Evolutionary conservation across 2,888 invertebrate genomes (phyloP).

Genomic region (Latrodectus elegans): DNA sequence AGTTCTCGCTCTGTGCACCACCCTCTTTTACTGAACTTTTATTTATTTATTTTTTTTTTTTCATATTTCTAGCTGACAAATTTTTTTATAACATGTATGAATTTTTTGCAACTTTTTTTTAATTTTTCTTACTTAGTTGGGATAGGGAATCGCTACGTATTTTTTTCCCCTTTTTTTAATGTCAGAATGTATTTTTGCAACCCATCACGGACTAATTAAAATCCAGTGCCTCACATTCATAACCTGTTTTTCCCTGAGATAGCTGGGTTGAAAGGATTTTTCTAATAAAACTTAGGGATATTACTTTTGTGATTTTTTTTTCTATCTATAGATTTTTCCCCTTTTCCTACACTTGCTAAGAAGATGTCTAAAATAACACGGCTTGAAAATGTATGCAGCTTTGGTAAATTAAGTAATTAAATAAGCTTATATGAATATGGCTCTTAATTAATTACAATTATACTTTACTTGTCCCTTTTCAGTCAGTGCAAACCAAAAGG

Average conservation of each 20-base stretch:
- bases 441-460: too few relatives aligned
- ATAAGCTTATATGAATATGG: too few relatives aligned
- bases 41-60: slow-evolving; percentile 10
- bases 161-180: slow-evolving; percentile 27
- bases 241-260: slow-evolving; percentile 12
- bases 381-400: too few relatives aligned
- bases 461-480: too few relatives aligned
- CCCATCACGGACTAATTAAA: slow-evolving; percentile 66
- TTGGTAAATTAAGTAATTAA: too few relatives aligned
- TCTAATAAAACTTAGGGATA: neutral
- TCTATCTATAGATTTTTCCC: neutral
- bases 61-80: slow-evolving; percentile 30
- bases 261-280: neutral
- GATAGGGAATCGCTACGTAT: neutral
- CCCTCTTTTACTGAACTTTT: slow-evolving; percentile 6
- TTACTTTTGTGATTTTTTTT: neutral
- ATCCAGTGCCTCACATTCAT: slow-evolving; percentile 52
- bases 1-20: neutral
- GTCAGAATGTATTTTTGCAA: slow-evolving; percentile 54
- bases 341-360: too few relatives aligned
- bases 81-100: slow-evolving; percentile 13
- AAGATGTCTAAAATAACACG: too few relatives aligned
- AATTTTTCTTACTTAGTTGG: slow-evolving; percentile 18
- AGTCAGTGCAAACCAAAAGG: too few relatives aligned
- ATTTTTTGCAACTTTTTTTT: neutral